Conservation (phyloP, 2,113 vertebrate genomes). For the Capreolus pygargus region DNA sequence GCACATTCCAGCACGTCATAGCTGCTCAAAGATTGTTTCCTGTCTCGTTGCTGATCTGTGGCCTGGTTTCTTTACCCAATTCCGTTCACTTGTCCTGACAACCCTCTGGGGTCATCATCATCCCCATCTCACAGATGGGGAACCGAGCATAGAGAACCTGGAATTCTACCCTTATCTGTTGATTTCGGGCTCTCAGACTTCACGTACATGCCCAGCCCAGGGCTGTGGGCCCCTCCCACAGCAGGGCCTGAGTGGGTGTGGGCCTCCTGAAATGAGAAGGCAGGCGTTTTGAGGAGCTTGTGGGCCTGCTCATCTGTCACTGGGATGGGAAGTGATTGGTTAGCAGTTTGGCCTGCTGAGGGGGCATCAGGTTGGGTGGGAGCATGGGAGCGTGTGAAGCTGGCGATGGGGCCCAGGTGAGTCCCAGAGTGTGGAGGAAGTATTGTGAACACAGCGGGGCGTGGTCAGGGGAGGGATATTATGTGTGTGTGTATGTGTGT, state of each 20-base stretch:
- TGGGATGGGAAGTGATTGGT: background rate
- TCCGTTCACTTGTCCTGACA: background rate
- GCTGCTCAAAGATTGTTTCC: background rate
- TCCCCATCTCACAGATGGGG: background rate
- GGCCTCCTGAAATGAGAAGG: background rate
- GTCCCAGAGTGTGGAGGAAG: background rate
- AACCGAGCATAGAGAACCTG: background rate
- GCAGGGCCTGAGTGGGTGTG: background rate
- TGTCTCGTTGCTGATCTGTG: background rate
- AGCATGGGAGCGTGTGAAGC: background rate
- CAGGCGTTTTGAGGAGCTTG: background rate
- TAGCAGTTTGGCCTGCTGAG: background rate
- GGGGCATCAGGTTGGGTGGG: background rate
- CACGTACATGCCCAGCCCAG: background rate
- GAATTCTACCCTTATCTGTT: background rate
- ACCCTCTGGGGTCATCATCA: background rate
- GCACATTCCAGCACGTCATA: rapidly evolving
- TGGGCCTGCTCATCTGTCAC: background rate
- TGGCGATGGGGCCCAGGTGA: background rate
- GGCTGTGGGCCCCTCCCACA: background rate
- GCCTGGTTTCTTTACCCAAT: background rate
- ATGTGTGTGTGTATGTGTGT: background rate
- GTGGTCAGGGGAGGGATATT: rapidly evolving
- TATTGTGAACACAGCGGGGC: rapidly evolving
- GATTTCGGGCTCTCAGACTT: background rate